Conservation (phyloP, 2,888 invertebrate genomes). For the Pseudococcus viburni region DNA sequence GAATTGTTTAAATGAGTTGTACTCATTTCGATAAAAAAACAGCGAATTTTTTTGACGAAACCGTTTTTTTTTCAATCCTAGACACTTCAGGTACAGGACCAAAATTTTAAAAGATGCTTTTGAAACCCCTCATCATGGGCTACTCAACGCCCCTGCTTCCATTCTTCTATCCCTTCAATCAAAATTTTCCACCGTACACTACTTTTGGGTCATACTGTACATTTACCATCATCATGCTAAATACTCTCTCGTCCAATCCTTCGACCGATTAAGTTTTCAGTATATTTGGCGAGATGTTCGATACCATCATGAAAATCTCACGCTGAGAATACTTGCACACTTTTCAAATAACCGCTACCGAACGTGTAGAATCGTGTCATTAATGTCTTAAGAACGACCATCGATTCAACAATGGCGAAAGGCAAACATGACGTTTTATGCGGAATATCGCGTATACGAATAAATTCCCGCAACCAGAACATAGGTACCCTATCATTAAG, state of each 20-base stretch:
- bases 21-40: too few species aligned
- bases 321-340: neutral
- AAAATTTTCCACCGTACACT: too few species aligned
- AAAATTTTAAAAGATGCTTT: too few species aligned
- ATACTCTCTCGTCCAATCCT: neutral
- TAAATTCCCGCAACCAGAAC: constrained; percentile 36
- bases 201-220: neutral
- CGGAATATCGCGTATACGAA: constrained; percentile 8
- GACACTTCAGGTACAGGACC: too few species aligned
- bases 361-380: constrained; percentile 28
- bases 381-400: constrained; percentile 26
- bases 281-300: neutral
- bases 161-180: too few species aligned
- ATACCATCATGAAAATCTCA: constrained; percentile 31
- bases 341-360: constrained; percentile 5
- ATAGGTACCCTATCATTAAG: constrained; percentile 26
- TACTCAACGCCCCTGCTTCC: too few species aligned
- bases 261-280: neutral
- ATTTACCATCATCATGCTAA: neutral
- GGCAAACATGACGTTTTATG: constrained; percentile 32
- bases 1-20: too few species aligned
- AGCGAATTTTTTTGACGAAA: too few species aligned
- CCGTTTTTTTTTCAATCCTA: too few species aligned
- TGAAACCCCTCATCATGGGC: too few species aligned
- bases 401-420: constrained; percentile 45